phyloP scores from a whole-genome alignment of 2,888 invertebrate species.

The Esperia sulphurella region DNA sequence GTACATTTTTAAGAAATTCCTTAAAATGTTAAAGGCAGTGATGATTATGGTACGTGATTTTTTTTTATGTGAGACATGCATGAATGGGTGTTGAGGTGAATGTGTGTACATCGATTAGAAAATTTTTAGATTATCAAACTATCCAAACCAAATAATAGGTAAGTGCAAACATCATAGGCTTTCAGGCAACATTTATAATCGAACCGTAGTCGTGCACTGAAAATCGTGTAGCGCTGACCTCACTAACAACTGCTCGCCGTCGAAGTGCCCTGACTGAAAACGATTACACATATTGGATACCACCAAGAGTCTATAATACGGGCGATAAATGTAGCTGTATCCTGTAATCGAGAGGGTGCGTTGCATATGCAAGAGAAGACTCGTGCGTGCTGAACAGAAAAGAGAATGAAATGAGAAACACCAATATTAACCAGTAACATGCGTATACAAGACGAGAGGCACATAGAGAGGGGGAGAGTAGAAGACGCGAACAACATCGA shows the following conservation, averaged over 20 bases:
- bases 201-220: slow-evolving; percentile 60
- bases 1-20: neutral
- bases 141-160: slow-evolving; percentile 27
- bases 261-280: slow-evolving; percentile 6
- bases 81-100: slow-evolving; percentile 46
- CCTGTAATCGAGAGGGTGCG: slow-evolving; percentile 55
- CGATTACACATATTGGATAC: slow-evolving; percentile 20
- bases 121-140: slow-evolving; percentile 25
- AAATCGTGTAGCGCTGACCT: slow-evolving; percentile 19
- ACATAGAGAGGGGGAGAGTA: slow-evolving; percentile 61
- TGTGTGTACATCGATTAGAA: slow-evolving; percentile 37
- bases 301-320: slow-evolving; percentile 31
- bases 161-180: slow-evolving; percentile 62
- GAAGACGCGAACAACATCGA: slow-evolving; percentile 73
- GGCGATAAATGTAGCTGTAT: slow-evolving; percentile 41
- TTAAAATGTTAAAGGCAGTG: neutral
- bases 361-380: slow-evolving; percentile 68
- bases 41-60: slow-evolving; percentile 22
- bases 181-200: slow-evolving; percentile 66
- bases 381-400: slow-evolving; percentile 72
- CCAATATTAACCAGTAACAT: slow-evolving; percentile 67
- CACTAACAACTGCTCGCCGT: slow-evolving; percentile 1
- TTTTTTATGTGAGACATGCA: slow-evolving; percentile 57
- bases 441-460: slow-evolving; percentile 73
- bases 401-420: slow-evolving; percentile 67